Evolutionary conservation across 2,113 vertebrate genomes (phyloP).

Genomic region (Psophia crepitans): DNA sequence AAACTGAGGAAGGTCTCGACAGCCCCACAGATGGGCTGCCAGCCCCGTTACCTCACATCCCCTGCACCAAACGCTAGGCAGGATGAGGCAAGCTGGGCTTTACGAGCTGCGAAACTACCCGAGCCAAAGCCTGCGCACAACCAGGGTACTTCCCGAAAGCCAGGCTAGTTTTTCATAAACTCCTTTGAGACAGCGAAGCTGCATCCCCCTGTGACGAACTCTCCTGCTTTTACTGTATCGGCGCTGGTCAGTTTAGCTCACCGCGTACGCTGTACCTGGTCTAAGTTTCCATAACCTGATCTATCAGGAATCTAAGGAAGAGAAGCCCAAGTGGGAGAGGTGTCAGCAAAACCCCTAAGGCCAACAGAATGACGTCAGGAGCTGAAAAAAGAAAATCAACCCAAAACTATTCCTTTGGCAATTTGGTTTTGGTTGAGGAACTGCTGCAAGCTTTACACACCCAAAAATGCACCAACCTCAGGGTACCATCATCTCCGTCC

Average conservation of each 20-base stretch:
- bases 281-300: neutral
- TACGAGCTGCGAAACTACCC: neutral
- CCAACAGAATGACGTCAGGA: neutral
- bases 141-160: neutral
- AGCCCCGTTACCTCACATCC: neutral
- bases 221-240: accelerated
- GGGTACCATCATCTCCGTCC: neutral
- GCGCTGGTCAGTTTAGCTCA: neutral
- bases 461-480: neutral
- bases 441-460: neutral
- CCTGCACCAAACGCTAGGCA: neutral
- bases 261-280: accelerated
- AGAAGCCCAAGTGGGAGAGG: neutral
- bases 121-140: neutral
- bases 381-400: neutral
- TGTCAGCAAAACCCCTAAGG: neutral
- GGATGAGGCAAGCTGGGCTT: neutral
- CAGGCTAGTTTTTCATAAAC: neutral
- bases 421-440: neutral
- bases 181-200: neutral
- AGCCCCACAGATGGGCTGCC: accelerated
- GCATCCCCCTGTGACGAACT: neutral
- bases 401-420: neutral
- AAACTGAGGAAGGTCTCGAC: neutral
- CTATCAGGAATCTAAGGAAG: neutral